Evolutionary conservation across 2,888 invertebrate genomes (phyloP), one percentile per base, ranked within the genome.

Genomic region (Odontothrips loti): DNA sequence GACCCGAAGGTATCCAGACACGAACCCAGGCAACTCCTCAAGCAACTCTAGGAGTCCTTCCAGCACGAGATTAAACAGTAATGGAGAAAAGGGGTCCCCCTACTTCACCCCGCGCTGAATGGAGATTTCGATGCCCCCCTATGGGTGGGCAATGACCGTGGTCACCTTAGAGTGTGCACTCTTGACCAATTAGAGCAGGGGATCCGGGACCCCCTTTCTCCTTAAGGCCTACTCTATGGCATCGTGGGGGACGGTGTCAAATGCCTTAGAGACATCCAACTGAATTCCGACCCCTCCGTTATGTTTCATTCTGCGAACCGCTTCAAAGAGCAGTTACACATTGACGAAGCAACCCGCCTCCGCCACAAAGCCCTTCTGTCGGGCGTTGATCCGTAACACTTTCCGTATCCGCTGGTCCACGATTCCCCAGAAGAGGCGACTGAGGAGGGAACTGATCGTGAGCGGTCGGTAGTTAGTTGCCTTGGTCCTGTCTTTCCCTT

Each of bases 301-400:
- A 0, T 0, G 11, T 79, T 84, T 84, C 12, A 80, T 68, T 0
- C 43, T 8, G 0, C 79, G 20, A 0, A 83, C 27, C 0, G 83
- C 63, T 4, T 82, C 82, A 11, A 82, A 79, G 1, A 85, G 34
- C 0, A 84, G 78, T 0, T 79, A 20, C 0, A 84, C 79, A n/a
- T 84, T 84, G 0, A 68, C 43, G 6, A 81, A 82, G 27, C 84
- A 85, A 0, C 85, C 85, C 15, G 84, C 83, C 79, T 86, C 86
- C 1, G 82, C 80, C 0, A 85, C 84, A 80, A 86, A 86, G 1
- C 85, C 85, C 81, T 86, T 87, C 82, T 86, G 86, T 0, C 86
- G 82, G 6, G 84, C 82, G 23, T 80, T 81, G 68, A 85, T 83
- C 2, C 51, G 75, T 0, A 85, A 82, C 23, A 83, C 82, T 12